Evolutionary conservation across 1,140 invertebrate species (phyloP), one percentile per base, ranked within the genome.

Genomic region (Melitaea cinxia): DNA sequence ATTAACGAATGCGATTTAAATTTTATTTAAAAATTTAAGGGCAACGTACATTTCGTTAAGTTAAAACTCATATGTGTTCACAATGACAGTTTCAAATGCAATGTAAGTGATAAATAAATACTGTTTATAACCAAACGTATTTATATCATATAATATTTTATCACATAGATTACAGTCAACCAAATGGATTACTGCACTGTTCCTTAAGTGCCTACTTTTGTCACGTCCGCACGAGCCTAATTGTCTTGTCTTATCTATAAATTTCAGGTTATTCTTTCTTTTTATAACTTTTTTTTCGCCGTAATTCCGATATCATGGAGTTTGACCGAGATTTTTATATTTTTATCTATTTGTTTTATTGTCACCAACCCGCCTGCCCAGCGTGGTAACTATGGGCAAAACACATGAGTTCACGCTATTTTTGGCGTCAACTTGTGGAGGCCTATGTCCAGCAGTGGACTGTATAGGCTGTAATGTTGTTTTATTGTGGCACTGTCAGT

Each of bases 141-240:
- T 59, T 59, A 60, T 60, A 60, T 52, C 45, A 39, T n/a, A 24
- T 24, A 21, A 30, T 30, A 57, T 57, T 50, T 65, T 65, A 65
- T 65, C 62, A 15, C 4, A 14, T 10, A 57, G 62, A 65, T 65
- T 54, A 62, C 55, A 23, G 19, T 19, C 54, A 39, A 65, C 52
- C 45, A 26, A 45, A 14, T 28, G 62, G 54, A 65, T 65, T 65
- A 57, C 26, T 21, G 10, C 10, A 12, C 10, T 33, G 55, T 57
- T 45, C 52, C 47, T 50, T 33, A 66, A 30, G 53, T 55, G n/a
- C n/a, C n/a, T n/a, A 68, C 39, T 4, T 4, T 10, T 2, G 49
- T 69, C 61, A 69, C 67, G 67, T 69, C 54, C 14, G 33, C 60
- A 26, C 6, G 6, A 56, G 26, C 67, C 61, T 69, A 55, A 58